Base-by-base conservation (phyloP, 2,888 invertebrate genomes). In the Pherbina coryleti region DNA sequence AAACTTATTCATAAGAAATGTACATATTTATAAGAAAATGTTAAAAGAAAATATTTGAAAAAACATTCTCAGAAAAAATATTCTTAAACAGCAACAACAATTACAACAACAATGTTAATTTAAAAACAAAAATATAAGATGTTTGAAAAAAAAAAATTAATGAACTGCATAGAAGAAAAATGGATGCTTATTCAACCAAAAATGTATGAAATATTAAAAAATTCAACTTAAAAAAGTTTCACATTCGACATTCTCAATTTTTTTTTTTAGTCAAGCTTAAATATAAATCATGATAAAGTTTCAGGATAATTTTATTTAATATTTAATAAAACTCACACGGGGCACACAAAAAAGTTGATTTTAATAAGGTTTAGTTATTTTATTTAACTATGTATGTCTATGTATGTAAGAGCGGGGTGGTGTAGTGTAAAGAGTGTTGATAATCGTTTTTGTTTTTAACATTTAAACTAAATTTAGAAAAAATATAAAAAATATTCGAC, bases 321-420 rank as follows among this genome's bases (percentile, higher is more conserved):
- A 3, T 11, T 44, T 44, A 44, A 44, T 44, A 44, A 44, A 11
- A 31, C 19, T 5, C 9, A 19, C 74, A 75, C 80, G 80, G 82
- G 82, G 81, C 82, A 82, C 81, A 81, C 82, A 81, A 81, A 82
- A 81, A 82, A 81, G 79, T 81, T 81, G 81, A 79, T 81, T 78
- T 73, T 64, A 70, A 53, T 75, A 57, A 4, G 28, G 2, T 64
- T 53, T 64, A 64, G 44, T 34, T 57, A 55, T 70, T 31, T 57
- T 37, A 17, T 67, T 17, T 22, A 49, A 49, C 22, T 19, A 22
- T 37, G 34, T 31, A 31, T n/a, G n/a, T 66, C 4, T 28, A n/a
- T 28, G 34, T 31, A 34, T 5, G 8, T 4, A n/a, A 7, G 22
- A 34, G 2, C 67, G 22, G 37, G 4, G n/a, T 25, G 25, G 22